A percentile compares a stretch with the other conserved stretches of the same genome.
Evolutionary conservation across 2,888 invertebrate species (phyloP).

Genomic region (Caenorhabditis panamensis): DNA sequence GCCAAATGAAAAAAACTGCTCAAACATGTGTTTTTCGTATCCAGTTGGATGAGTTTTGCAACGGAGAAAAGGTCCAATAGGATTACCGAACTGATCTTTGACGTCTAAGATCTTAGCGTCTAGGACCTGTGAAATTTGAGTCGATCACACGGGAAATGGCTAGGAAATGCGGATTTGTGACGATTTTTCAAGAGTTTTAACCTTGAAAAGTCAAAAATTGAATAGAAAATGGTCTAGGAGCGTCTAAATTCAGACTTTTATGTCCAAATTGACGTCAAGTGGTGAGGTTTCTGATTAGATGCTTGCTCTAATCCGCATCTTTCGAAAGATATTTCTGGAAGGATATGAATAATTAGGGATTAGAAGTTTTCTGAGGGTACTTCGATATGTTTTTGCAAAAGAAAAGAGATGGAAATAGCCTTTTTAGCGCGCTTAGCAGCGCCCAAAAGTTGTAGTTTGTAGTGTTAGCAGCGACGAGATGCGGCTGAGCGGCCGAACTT

Average conservation of each 20-base stretch:
- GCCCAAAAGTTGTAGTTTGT: too few species aligned
- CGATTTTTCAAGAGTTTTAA: background rate
- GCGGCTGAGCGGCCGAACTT: too few species aligned
- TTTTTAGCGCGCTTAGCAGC: too few species aligned
- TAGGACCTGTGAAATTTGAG: slow-evolving; percentile 6
- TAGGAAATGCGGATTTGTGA: too few species aligned
- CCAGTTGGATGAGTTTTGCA: slow-evolving; percentile 1
- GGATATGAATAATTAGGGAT: too few species aligned
- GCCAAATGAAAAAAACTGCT: background rate
- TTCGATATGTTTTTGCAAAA: too few species aligned
- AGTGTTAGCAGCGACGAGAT: too few species aligned
- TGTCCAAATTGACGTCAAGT: background rate
- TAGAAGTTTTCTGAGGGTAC: too few species aligned
- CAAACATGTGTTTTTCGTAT: background rate
- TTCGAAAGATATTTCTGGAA: background rate
- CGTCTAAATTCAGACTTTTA: too few species aligned
- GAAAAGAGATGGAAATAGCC: too few species aligned
- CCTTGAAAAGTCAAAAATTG: background rate
- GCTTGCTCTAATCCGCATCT: background rate
- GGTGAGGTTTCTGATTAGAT: background rate
- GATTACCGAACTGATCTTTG: background rate
- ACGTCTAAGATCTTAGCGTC: background rate
- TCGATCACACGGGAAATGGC: background rate
- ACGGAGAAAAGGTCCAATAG: background rate
- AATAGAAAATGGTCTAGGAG: too few species aligned